Conservation (phyloP, 2,113 vertebrate genomes). For the rabbit (Oryctolagus cuniculus) region mOryCun1.1 NC_091446.1:49148001-49148500, state of each 20-base stretch:
- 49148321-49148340: accelerated
- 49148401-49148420: too few species aligned
- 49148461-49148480: too few species aligned
- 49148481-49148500: too few species aligned
- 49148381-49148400: too few species aligned
- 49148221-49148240: too few species aligned
- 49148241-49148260: too few species aligned
- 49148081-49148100: slow-evolving; percentile 97
- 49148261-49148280: accelerated
- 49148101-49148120: slow-evolving; percentile 97
- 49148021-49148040: too few species aligned
- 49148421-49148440: too few species aligned
- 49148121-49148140: slow-evolving; percentile 99
- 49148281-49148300: not conserved
- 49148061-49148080: slow-evolving; percentile 98
- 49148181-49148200: slow-evolving; percentile 98
- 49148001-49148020: too few species aligned
- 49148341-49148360: too few species aligned
- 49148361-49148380: too few species aligned
- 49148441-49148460: too few species aligned
- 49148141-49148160: slow-evolving; percentile 98
- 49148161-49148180: slow-evolving; percentile 97
- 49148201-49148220: slow-evolving; percentile 92
- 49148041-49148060: slow-evolving; percentile 93
- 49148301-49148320: slow-evolving; percentile 68